phyloP scores from a whole-genome alignment of 2,113 vertebrate species.

The Microtus pennsylvanicus region DNA sequence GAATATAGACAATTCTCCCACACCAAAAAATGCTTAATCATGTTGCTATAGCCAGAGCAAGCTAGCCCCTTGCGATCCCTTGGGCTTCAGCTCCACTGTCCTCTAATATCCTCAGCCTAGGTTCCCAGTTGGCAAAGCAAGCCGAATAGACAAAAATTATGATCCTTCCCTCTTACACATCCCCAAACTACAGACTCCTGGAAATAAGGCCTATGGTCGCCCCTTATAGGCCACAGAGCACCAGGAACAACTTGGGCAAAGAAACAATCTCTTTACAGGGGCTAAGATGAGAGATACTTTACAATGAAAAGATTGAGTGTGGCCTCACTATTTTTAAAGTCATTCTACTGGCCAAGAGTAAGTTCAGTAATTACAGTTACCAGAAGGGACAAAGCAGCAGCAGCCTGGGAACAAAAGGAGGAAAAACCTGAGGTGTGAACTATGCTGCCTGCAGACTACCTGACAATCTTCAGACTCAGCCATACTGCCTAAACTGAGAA shows the following conservation, averaged over 20 bases:
- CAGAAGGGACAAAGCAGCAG: not conserved
- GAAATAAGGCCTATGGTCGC: not conserved
- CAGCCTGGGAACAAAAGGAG: too few species aligned
- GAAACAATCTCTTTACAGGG: not conserved
- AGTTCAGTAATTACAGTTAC: not conserved
- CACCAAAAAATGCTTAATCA: not conserved
- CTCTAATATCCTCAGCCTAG: not conserved
- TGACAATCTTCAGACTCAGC: not conserved
- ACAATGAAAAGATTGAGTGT: not conserved
- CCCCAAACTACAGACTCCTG: conserved; percentile 22
- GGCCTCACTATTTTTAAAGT: not conserved
- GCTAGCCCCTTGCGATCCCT: not conserved
- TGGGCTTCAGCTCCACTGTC: not conserved
- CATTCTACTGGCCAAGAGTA: not conserved
- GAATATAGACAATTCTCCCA: too few species aligned
- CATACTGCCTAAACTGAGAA: not conserved
- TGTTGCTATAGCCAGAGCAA: not conserved
- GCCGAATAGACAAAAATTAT: not conserved
- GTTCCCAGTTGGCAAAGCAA: not conserved
- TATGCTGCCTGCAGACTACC: not conserved
- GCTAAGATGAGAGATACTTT: conserved; percentile 14
- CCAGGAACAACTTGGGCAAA: not conserved
- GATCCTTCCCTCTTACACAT: not conserved
- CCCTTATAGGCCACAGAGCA: not conserved
- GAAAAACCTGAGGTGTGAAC: not conserved